Conservation (phyloP, 2,797 vertebrate genomes). For the Carduelis carduelis region DNA sequence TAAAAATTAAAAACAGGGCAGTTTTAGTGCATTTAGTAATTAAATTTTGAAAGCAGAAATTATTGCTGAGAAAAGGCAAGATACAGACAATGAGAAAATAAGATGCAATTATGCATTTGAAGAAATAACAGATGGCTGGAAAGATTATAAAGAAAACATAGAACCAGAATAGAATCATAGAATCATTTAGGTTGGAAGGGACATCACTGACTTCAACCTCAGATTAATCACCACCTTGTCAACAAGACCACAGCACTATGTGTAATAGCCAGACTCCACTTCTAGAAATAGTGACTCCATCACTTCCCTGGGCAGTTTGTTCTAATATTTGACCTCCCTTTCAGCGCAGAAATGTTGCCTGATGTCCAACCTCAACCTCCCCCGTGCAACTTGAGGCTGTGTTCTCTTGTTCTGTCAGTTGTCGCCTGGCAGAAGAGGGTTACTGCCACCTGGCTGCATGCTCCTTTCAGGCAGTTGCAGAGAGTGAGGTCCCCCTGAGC, state of each 20-base stretch:
- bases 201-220: not conserved
- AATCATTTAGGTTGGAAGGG: not conserved
- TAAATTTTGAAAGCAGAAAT: not conserved
- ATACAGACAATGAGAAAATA: not conserved
- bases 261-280: not conserved
- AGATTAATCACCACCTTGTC: not conserved
- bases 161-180: not conserved
- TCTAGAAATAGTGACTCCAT: not conserved
- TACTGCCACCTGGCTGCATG: fast-evolving
- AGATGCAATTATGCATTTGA: not conserved
- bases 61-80: not conserved
- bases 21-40: not conserved
- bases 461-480: fast-evolving
- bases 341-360: not conserved
- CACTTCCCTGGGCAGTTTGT: not conserved
- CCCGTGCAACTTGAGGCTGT: not conserved
- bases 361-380: not conserved
- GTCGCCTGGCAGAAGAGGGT: fast-evolving
- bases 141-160: not conserved
- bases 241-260: not conserved
- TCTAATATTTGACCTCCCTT: not conserved
- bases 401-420: too few species aligned
- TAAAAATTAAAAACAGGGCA: not conserved
- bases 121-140: not conserved
- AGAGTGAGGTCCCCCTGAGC: not conserved